Base-by-base conservation (phyloP, 1,140 invertebrate species). In the Gryllus bimaculatus region DNA sequence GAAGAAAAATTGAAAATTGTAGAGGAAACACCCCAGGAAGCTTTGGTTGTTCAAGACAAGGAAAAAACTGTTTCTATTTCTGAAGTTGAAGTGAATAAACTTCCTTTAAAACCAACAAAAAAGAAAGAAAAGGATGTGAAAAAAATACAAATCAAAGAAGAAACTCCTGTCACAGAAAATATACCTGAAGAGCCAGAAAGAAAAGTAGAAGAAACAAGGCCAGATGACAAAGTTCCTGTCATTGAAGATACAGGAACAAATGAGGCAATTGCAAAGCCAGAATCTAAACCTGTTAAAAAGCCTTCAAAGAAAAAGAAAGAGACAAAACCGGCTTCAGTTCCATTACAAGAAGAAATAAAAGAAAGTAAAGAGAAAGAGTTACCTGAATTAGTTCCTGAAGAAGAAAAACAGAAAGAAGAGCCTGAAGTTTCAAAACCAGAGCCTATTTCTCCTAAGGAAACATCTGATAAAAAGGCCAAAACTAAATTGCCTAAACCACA, bases 271-370 rank as follows among this genome's bases (percentile, higher is more conserved):
- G 48, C 21, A 54, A 18, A 21, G 20, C 13, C 78, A 74, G 79
- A 79, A 79, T 49, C 74, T 20, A 75, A 80, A 76, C 21, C 18
- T 39, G 48, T 80, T 12, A 13, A 78, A 79, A 79, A 13, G 13
- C 85, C 87, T 21, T 82, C 90, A 21, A 83, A 87, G 75, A 87
- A 88, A 73, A 89, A 89, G 5, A 83, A 84, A 80, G 89, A 90
- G 4, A 90, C 90, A 81, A 84, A 86, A 74, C 79, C 84, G 20
- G 85, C 87, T 81, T 84, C 86, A 54, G 75, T 10, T 8, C 8
- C 47, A 6, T 75, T 8, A 21, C 15, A 75, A 39, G 26, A 39
- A 39, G 26, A 39, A 39, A 39, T 39, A 39, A 39, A 39, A 39
- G 26, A 39, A 39, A 39, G 26, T 39, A 39, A 39, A 39, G 26